These are phyloP conservation scores for Phoeniculus purpureus DNA, from an alignment of 2,797 vertebrate species.

Conservation along the genomic window DNA sequence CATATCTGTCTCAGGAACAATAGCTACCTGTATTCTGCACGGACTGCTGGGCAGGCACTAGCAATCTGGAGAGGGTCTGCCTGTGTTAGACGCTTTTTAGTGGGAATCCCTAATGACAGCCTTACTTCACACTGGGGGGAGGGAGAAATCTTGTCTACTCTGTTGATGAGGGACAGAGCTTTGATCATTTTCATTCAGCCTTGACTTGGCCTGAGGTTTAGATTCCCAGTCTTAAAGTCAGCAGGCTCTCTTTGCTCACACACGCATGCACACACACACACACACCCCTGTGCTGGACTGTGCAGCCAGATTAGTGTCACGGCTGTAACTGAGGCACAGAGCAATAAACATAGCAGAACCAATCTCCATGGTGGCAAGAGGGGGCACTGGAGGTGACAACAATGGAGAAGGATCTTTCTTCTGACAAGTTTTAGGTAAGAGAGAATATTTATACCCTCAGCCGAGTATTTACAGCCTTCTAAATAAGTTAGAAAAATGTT, in stretches of 20 bases:
- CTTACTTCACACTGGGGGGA: constrained; percentile 65
- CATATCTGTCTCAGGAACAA: constrained; percentile 85
- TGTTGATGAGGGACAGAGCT: constrained; percentile 78
- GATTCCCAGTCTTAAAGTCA: constrained; percentile 75
- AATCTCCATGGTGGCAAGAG: constrained; percentile 75
- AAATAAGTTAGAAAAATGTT: constrained; percentile 57
- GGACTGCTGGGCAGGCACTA: constrained; percentile 79
- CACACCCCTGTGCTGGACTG: constrained; percentile 56
- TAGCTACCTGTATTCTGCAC: constrained; percentile 85
- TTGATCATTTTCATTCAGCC: constrained; percentile 81
- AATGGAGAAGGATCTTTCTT: constrained; percentile 72
- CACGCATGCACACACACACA: background rate
- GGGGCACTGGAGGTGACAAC: constrained; percentile 74
- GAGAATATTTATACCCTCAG: constrained; percentile 52
- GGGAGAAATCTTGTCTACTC: constrained; percentile 60
- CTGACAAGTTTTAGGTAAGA: constrained; percentile 82
- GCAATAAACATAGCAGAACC: constrained; percentile 73
- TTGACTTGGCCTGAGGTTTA: constrained; percentile 79
- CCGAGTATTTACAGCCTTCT: constrained; percentile 48
- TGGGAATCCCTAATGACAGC: constrained; percentile 79
- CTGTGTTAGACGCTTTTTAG: constrained; percentile 75
- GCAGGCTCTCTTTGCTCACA: constrained; percentile 37
- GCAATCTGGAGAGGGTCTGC: constrained; percentile 78
- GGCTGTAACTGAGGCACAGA: constrained; percentile 75
- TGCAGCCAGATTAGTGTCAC: constrained; percentile 77